These are phyloP conservation scores for Harpalus rubripes DNA, from an alignment of 2,888 invertebrate species.

Conservation along the genomic window DNA sequence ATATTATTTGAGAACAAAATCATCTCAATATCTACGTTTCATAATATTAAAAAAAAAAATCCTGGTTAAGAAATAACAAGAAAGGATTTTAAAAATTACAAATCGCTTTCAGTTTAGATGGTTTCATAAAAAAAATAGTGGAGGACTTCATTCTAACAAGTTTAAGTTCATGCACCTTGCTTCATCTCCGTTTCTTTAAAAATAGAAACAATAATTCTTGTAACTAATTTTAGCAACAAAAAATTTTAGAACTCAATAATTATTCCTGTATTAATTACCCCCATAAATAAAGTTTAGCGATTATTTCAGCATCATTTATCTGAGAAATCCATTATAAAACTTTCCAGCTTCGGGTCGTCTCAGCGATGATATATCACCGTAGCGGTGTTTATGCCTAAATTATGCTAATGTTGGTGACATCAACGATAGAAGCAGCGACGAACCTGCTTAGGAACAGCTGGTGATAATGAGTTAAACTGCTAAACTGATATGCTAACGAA, in stretches of 20 bases:
- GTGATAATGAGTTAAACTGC: too few relatives aligned
- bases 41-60: too few relatives aligned
- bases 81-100: too few relatives aligned
- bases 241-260: neutral
- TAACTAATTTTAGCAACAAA: neutral
- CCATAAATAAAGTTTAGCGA: constrained; percentile 5
- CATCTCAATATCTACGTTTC: too few relatives aligned
- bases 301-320: constrained; percentile 31
- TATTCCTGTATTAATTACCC: constrained; percentile 4
- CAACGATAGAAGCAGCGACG: constrained; percentile 8
- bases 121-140: too few relatives aligned
- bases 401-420: constrained; percentile 55
- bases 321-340: constrained; percentile 30
- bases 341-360: constrained; percentile 11
- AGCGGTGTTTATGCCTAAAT: constrained; percentile 45
- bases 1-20: too few relatives aligned
- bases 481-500: too few relatives aligned
- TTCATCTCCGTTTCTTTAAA: neutral
- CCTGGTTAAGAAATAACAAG: too few relatives aligned
- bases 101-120: too few relatives aligned
- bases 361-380: constrained; percentile 24
- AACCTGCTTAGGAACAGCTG: constrained; percentile 35
- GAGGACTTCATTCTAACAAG: neutral
- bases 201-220: neutral
- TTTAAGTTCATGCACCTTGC: neutral